These are phyloP conservation scores for Magallana angulata DNA, from an alignment of 1,140 invertebrate genomes.

Conservation along the genomic window DNA sequence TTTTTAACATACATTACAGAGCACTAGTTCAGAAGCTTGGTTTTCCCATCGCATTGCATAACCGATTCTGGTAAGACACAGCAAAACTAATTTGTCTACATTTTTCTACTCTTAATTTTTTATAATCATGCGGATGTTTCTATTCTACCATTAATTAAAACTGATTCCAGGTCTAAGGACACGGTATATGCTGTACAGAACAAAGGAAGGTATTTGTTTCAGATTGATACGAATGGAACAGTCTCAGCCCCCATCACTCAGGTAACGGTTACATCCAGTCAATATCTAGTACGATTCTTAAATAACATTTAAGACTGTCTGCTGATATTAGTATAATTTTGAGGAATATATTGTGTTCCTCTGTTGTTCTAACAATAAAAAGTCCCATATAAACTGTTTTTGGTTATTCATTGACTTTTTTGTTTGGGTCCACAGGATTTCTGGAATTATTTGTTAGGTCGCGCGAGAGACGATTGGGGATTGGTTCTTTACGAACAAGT, in stretches of 20 bases:
- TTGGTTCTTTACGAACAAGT: conserved; percentile 64
- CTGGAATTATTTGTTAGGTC: conserved; percentile 60
- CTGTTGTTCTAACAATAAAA: no score
- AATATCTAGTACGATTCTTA: no score
- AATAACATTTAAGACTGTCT: no score
- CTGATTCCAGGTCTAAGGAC: conserved; percentile 52
- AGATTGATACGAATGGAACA: conserved; percentile 37
- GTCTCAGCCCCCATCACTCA: conserved; percentile 38
- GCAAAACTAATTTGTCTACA: background rate
- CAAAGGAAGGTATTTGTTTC: conserved; percentile 59
- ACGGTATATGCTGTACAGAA: conserved; percentile 63
- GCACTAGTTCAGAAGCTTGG: background rate
- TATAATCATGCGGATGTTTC: background rate
- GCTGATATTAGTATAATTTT: no score
- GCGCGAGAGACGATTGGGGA: conserved; percentile 57
- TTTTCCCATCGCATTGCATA: background rate
- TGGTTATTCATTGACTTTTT: no score
- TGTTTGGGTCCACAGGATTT: conserved; percentile 43
- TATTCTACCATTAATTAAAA: background rate
- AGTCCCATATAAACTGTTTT: no score
- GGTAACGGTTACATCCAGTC: background rate
- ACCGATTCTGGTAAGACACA: conserved; percentile 12
- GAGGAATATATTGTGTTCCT: no score
- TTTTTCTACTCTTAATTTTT: background rate
- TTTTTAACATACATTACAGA: background rate